Base-by-base conservation (phyloP, 2,113 vertebrate genomes). In the Megaceryle maxima region DNA sequence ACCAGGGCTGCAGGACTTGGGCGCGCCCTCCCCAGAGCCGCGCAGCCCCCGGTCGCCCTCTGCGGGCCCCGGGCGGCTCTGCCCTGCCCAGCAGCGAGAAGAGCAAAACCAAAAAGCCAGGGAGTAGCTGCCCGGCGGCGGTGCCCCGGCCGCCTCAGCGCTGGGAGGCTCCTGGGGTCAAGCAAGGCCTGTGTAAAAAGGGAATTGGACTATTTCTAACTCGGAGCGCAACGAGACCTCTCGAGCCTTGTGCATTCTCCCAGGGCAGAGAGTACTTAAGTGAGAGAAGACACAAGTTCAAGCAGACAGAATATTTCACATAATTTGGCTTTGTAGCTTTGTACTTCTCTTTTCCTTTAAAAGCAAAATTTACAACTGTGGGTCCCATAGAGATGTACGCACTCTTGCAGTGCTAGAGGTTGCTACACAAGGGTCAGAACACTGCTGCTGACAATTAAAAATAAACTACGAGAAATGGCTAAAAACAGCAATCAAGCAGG, bases 181-280 rank as follows among this genome's bases (percentile, higher is more conserved):
- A 72, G 39, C 19, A 6, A 50, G 21, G 21, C 25, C 28, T 1
- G 2, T 0, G 9, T 22, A 4, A 37, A 24, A 24, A 50, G 48
- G 48, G 20, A 21, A 48, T 20, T 21, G 48, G 48, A 24, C 48
- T 24, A 7, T 24, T 12, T 7, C 15, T 5, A 22, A 17, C 14
- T 28, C 50, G 3, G 69, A 16, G 39, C 1, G 21, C 53, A 19
- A 11, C 13, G 3, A 5, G 7, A 15, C 5, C 13, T 10, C 57
- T 28, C 11, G 1, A 1, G 7, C 43, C 67, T 2, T 1, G 0
- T 8, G 4, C 4, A 0, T 6, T 31, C 29, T 13, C 59, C 63
- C 2, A 12, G n/a, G 63, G 57, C 64, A 2, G 20, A 20, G 17
- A 8, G n/a, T 1, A 6, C 2, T 3, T 6, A 2, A 14, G 48